Base-by-base conservation (phyloP, 2,113 vertebrate genomes). In the Limanda limanda region DNA sequence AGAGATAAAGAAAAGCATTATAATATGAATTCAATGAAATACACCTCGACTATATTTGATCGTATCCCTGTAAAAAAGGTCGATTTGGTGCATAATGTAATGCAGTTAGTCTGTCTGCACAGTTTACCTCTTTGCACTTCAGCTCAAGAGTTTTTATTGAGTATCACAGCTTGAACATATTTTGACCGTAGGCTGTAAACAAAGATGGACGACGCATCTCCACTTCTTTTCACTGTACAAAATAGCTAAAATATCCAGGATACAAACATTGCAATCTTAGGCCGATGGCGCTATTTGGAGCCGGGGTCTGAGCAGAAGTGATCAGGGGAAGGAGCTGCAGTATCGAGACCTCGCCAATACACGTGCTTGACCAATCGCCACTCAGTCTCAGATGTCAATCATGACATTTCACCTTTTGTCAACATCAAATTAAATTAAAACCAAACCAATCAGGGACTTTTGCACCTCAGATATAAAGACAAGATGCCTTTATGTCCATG, bases 381-480 rank as follows among this genome's bases (percentile, higher is more conserved):
- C 3, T 47, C 13, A 4, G 14, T 17, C 13, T 47, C 45, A 31
- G 31, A 6, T 31, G 6, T 31, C 31, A 7, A 31, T 31, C 45
- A 1, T 47, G 14, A 47, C 45, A 47, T 47, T 17, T 14, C 45
- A 12, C 45, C 35, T 37, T 37, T 37, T 37, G 9, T 10, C 8
- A 37, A 37, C 35, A 10, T 37, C 35, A 10, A 37, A 5, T 37
- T 37, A 9, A 10, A 10, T 37, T 6, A 37, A 37, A 37, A 37
- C 35, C 35, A 37, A 37, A 37, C 35, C 9, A 37, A 37, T 31
- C 31, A 37, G 7, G 9, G 9, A 10, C 35, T 47, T 47, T 47
- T 47, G 4, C 45, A 47, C 45, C 12, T 47, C 45, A 94, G 93
- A 92, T 95, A 94, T 93, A 92, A 94, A 94, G n/a, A n/a, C n/a